Conservation (phyloP, 2,113 vertebrate genomes). For the Patagioenas fasciata region DNA sequence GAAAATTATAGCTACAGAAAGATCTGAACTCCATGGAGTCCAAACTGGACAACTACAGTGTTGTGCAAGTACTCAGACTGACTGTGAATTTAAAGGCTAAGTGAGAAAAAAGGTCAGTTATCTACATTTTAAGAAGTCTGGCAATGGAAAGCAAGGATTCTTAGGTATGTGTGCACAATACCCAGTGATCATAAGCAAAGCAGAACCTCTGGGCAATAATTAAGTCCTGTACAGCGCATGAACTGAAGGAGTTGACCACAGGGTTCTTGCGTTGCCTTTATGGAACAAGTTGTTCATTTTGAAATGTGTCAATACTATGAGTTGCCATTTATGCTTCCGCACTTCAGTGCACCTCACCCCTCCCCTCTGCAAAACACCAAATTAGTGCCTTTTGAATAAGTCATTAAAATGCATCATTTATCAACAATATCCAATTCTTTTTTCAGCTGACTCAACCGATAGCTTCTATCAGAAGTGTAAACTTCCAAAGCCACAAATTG, state of each 20-base stretch:
- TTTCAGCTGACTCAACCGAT: neutral
- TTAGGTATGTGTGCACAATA: neutral
- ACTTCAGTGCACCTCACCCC: neutral
- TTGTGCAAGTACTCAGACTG: neutral
- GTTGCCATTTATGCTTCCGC: neutral
- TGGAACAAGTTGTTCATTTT: neutral
- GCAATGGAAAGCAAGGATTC: neutral
- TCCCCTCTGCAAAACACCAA: neutral
- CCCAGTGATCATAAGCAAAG: neutral
- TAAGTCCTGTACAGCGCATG: neutral
- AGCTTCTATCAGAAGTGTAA: neutral
- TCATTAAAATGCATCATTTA: neutral
- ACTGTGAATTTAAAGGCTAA: neutral
- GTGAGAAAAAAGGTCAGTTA: neutral
- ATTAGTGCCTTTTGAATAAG: neutral
- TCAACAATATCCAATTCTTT: neutral
- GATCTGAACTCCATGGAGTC: neutral
- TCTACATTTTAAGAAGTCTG: neutral
- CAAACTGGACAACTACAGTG: neutral
- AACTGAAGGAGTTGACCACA: neutral
- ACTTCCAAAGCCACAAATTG: neutral
- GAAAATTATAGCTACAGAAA: neutral
- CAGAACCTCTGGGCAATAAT: neutral
- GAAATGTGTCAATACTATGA: neutral
- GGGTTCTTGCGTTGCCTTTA: neutral